Conservation (phyloP, 2,888 invertebrate genomes). For the Leucophora obtusa region DNA sequence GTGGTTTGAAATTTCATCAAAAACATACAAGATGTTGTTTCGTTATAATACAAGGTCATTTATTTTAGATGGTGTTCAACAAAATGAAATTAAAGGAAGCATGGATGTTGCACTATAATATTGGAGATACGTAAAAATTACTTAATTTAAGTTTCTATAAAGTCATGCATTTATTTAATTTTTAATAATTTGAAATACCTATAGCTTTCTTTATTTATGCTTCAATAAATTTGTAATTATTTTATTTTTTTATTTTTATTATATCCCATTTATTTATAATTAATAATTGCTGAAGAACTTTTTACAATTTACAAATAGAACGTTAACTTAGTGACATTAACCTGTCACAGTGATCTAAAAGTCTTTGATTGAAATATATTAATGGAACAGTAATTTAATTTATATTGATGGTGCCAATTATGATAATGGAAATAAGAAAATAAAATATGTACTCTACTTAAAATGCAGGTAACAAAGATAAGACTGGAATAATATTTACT, state of each 20-base stretch:
- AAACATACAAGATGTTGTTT: conserved; percentile 21
- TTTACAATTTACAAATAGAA: neutral
- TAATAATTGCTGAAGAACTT: neutral
- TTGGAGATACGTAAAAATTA: no score
- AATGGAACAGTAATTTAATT: neutral
- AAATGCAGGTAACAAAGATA: no score
- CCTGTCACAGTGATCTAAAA: neutral
- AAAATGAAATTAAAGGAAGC: conserved; percentile 13
- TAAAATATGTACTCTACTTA: no score
- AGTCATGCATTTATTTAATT: no score
- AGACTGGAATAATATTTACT: no score
- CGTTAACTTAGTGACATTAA: neutral
- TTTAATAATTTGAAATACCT: no score
- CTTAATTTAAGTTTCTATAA: neutral
- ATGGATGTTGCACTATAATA: neutral
- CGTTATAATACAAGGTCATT: conserved; percentile 39
- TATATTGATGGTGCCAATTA: neutral
- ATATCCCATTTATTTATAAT: no score
- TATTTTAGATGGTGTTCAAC: conserved; percentile 18
- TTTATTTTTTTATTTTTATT: no score
- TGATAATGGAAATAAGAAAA: neutral
- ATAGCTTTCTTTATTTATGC: no score
- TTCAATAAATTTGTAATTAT: no score
- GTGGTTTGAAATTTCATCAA: conserved; percentile 9
- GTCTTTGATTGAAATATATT: neutral